phyloP scores from a whole-genome alignment of 1,140 invertebrate species.

The Camponotus floridanus region DNA sequence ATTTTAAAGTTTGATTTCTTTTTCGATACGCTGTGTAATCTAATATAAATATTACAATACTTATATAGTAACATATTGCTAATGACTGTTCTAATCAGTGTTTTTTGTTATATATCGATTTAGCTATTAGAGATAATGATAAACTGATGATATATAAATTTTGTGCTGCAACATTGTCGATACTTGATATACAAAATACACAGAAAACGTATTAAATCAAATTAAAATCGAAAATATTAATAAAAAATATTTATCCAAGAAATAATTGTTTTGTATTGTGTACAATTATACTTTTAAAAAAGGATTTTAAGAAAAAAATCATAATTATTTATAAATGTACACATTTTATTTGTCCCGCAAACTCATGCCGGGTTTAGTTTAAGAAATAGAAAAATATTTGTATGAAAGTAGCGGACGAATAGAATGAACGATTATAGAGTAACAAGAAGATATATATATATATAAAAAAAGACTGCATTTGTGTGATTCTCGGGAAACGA shows the following conservation, averaged over 20 bases:
- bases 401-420: slow-evolving; percentile 14
- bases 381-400: slow-evolving; percentile 20
- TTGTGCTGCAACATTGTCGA: not conserved
- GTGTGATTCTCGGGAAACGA: slow-evolving; percentile 71
- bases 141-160: not conserved
- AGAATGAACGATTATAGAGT: slow-evolving; percentile 43
- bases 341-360: slow-evolving; percentile 40
- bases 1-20: too few species aligned
- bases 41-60: not conserved
- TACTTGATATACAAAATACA: not conserved
- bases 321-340: not conserved
- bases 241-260: slow-evolving; percentile 4
- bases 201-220: not conserved
- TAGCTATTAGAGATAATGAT: not conserved
- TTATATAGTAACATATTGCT: not conserved
- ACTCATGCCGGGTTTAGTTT: slow-evolving; percentile 61
- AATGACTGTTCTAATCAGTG: not conserved
- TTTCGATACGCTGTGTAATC: not conserved
- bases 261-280: not conserved
- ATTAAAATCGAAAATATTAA: not conserved
- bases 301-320: not conserved
- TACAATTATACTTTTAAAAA: not conserved
- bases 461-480: slow-evolving; percentile 72
- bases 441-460: slow-evolving; percentile 29
- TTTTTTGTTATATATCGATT: not conserved